These are phyloP conservation scores for Xylota sylvarum DNA, from an alignment of 2,888 invertebrate species.

Conservation along the genomic window DNA sequence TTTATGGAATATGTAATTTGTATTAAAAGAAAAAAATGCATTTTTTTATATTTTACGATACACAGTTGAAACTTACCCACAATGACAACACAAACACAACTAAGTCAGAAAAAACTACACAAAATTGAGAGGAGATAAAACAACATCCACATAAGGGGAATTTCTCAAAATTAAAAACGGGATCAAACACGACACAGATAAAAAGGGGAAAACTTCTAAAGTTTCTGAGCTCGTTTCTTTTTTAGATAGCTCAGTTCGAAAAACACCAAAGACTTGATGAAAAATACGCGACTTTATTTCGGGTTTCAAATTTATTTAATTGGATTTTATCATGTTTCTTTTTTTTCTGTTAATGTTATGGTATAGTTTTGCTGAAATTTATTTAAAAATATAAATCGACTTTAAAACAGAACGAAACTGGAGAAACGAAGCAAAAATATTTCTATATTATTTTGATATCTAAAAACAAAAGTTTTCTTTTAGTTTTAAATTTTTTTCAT, in stretches of 20 bases:
- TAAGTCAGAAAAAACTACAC: neutral
- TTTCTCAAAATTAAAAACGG: too few relatives aligned
- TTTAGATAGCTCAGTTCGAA: too few relatives aligned
- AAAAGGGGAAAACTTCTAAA: neutral
- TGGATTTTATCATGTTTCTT: constrained; percentile 3
- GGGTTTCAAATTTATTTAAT: constrained; percentile 11
- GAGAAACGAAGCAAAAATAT: constrained; percentile 31
- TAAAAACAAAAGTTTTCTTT: constrained; percentile 43
- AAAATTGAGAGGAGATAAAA: neutral
- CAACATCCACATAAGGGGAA: constrained; percentile 17
- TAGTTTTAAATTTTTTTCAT: constrained; percentile 32
- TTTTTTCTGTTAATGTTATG: too few relatives aligned
- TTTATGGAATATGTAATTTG: neutral
- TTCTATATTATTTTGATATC: constrained; percentile 30
- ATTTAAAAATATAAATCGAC: constrained; percentile 37
- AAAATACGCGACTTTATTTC: neutral
- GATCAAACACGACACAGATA: constrained; percentile 6
- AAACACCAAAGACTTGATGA: neutral
- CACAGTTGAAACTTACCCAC: constrained; percentile 34
- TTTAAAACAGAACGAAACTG: constrained; percentile 22
- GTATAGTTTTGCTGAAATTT: constrained; percentile 29
- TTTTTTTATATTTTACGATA: neutral
- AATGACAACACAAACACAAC: constrained; percentile 30
- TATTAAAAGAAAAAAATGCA: neutral
- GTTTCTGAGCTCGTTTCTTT: neutral